Conservation (phyloP, 1,140 invertebrate species). For the Anoplophora glabripennis region DNA sequence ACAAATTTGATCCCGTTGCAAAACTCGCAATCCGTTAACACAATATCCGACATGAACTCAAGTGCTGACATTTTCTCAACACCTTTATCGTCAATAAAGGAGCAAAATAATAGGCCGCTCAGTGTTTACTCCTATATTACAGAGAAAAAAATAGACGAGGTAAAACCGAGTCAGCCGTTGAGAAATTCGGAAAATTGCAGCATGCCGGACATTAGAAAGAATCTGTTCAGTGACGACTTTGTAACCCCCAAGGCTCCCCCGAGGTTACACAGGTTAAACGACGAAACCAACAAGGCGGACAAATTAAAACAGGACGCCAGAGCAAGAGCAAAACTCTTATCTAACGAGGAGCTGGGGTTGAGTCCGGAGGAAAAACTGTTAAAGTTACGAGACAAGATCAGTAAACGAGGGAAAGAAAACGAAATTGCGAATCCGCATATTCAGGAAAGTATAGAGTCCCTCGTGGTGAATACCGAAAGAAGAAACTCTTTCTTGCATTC, state of each 20-base stretch:
- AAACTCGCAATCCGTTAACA: conserved; percentile 28
- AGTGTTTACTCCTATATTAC: conserved; percentile 25
- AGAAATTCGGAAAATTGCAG: conserved; percentile 36
- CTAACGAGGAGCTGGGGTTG: conserved; percentile 58
- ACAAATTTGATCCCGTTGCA: conserved; percentile 27
- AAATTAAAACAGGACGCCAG: conserved; percentile 65
- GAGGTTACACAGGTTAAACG: conserved; percentile 19
- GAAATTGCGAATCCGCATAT: conserved; percentile 18
- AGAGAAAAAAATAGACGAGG: conserved; percentile 8
- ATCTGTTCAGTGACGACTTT: conserved; percentile 41
- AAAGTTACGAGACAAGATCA: conserved; percentile 39
- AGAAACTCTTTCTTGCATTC: conserved; percentile 32
- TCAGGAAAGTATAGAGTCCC: conserved; percentile 34
- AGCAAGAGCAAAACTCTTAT: conserved; percentile 65
- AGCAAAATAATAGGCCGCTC: conserved; percentile 24
- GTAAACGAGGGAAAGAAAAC: conserved; percentile 33
- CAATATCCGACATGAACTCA: conserved; percentile 1
- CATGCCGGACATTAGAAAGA: conserved; percentile 42
- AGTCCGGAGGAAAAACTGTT: conserved; percentile 68
- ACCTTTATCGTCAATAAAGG: background rate
- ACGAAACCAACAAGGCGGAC: conserved; percentile 55
- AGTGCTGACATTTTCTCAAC: background rate
- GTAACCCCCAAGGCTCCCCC: conserved; percentile 47
- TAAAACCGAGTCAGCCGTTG: conserved; percentile 2
- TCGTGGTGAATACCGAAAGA: conserved; percentile 35